Percentiles rank a stretch among this genome's conserved stretches.
phyloP scores from a whole-genome alignment of 1,140 invertebrate genomes.

The Papilio polyxenes region DNA sequence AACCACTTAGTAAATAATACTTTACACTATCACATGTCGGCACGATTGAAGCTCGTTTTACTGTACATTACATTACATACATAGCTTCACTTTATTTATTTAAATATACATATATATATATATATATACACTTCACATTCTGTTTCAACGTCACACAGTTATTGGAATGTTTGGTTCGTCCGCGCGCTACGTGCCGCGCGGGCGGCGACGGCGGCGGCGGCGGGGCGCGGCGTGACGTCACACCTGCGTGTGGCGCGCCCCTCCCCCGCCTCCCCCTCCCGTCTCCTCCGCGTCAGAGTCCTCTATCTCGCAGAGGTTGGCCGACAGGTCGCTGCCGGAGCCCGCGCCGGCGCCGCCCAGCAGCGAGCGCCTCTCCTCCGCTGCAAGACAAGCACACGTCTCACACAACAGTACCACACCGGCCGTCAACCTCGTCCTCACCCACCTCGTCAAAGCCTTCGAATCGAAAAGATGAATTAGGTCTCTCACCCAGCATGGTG shows the following conservation, averaged over 20 bases:
- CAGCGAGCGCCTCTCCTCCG: constrained; percentile 88
- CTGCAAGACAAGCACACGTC: constrained; percentile 37
- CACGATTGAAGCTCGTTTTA: not conserved
- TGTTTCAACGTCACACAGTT: constrained; percentile 30
- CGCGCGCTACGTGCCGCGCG: constrained; percentile 44
- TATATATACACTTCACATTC: not conserved
- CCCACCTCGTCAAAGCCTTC: no score
- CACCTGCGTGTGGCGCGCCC: constrained; percentile 70
- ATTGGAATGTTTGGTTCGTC: constrained; percentile 26
- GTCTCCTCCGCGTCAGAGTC: constrained; percentile 89
- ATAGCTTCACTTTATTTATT: not conserved
- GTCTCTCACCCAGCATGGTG: constrained; percentile 63
- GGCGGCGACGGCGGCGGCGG: constrained; percentile 33
- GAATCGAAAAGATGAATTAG: no score
- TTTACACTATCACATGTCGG: constrained; percentile 35
- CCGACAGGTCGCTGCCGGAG: constrained; percentile 91
- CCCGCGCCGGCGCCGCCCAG: constrained; percentile 82
- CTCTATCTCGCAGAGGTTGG: constrained; percentile 95
- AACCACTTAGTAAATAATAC: constrained; percentile 24
- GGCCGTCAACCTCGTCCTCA: no score
- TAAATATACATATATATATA: not conserved
- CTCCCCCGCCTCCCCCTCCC: constrained; percentile 36
- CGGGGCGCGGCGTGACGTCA: constrained; percentile 57
- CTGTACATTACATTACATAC: not conserved
- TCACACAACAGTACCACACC: no score